These are phyloP conservation scores for Tenthredo amoena DNA, from an alignment of 2,888 invertebrate genomes.

Conservation along the genomic window DNA sequence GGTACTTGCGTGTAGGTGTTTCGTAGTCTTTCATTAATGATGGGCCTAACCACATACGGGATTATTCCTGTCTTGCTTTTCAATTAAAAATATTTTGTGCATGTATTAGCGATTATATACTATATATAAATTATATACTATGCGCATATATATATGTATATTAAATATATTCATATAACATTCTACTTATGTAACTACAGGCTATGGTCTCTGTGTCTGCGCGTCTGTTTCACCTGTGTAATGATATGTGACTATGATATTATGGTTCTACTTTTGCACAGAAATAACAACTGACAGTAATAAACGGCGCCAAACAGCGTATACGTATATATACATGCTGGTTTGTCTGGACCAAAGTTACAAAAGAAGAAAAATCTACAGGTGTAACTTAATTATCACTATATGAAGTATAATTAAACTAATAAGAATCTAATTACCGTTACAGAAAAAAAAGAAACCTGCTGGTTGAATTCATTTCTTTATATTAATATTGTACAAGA, in stretches of 20 bases:
- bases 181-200: slow-evolving; percentile 27
- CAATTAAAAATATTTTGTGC: slow-evolving; percentile 34
- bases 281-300: slow-evolving; percentile 14
- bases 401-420: slow-evolving; percentile 26
- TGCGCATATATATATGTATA: background rate
- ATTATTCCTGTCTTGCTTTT: slow-evolving; percentile 23
- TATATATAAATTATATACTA: slow-evolving; percentile 14
- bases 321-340: slow-evolving; percentile 30
- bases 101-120: slow-evolving; percentile 27
- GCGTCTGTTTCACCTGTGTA: slow-evolving; percentile 30
- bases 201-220: slow-evolving; percentile 27
- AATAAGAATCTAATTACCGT: slow-evolving; percentile 32
- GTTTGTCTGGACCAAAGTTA: slow-evolving; percentile 47
- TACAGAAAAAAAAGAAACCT: background rate
- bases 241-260: background rate
- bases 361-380: slow-evolving; percentile 17
- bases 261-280: background rate
- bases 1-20: slow-evolving; percentile 26
- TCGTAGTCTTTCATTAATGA: slow-evolving; percentile 5
- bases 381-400: slow-evolving; percentile 20
- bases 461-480: slow-evolving; percentile 4
- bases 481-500: background rate
- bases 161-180: slow-evolving; percentile 15
- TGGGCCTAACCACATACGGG: background rate
- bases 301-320: slow-evolving; percentile 31